Conservation (phyloP, 2,113 vertebrate species). For the Anoplopoma fimbria region DNA sequence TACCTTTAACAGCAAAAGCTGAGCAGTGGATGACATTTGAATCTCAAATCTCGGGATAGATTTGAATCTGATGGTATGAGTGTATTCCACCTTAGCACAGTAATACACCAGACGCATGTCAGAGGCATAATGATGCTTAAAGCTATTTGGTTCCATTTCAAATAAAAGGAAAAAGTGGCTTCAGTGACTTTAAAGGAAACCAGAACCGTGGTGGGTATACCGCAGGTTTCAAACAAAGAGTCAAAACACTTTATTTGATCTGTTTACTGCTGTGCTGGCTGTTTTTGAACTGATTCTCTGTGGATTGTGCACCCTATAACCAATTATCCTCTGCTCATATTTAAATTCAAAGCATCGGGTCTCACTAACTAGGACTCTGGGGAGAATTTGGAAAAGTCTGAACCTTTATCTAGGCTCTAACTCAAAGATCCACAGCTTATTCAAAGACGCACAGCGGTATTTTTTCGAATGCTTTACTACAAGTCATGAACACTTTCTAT, state of each 20-base stretch:
- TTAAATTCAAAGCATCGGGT: conserved; percentile 10
- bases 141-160: not conserved
- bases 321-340: conserved; percentile 12
- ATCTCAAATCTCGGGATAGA: no score
- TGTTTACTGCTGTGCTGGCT: conserved; percentile 11
- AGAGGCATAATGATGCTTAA: not conserved
- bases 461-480: not conserved
- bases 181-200: not conserved
- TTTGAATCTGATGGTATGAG: not conserved
- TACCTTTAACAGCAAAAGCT: not conserved
- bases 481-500: not conserved
- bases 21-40: no score
- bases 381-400: not conserved
- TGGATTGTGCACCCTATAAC: not conserved
- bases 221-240: not conserved
- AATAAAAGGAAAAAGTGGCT: not conserved
- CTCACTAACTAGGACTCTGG: conserved; percentile 5
- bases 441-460: not conserved
- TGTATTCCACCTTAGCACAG: not conserved
- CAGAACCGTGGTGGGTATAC: not conserved
- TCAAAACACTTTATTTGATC: not conserved
- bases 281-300: conserved; percentile 11
- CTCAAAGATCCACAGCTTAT: not conserved
- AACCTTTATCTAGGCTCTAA: conserved; percentile 10
- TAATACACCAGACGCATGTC: not conserved